These are phyloP conservation scores for Ecliptopera silaceata DNA, from an alignment of 2,888 invertebrate species.

Conservation along the genomic window DNA sequence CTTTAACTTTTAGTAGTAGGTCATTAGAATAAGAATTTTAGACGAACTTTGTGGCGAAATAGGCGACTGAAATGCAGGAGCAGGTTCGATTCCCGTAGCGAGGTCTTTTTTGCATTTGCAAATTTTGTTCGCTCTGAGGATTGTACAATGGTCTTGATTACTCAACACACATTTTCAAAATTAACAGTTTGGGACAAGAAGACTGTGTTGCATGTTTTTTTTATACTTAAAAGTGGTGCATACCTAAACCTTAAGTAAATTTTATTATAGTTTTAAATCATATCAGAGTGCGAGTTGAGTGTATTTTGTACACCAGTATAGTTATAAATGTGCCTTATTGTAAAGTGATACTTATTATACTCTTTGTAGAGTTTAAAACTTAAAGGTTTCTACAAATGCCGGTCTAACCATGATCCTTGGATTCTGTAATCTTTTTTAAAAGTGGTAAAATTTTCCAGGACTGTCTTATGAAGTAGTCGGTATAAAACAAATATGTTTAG, in stretches of 20 bases:
- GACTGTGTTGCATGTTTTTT: conserved; percentile 4
- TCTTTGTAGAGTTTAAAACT: conserved; percentile 6
- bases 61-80: no score
- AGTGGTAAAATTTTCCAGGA: no score
- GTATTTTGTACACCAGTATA: conserved; percentile 33
- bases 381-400: background rate
- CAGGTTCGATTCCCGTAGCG: no score
- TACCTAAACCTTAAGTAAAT: conserved; percentile 49
- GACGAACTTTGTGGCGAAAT: background rate
- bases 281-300: conserved; percentile 48
- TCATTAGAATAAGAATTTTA: conserved; percentile 20
- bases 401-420: no score
- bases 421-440: no score
- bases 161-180: no score
- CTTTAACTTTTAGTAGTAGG: conserved; percentile 45
- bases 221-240: conserved; percentile 48
- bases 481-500: no score
- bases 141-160: no score
- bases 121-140: no score
- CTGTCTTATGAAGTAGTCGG: no score
- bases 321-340: conserved; percentile 67
- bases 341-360: conserved; percentile 54
- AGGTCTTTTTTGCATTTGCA: no score
- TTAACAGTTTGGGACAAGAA: no score
- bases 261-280: conserved; percentile 42